A percentile compares a stretch with the other conserved stretches of the same genome.
phyloP scores from a whole-genome alignment of 1,140 invertebrate genomes.

The Micrasema minimum region DNA sequence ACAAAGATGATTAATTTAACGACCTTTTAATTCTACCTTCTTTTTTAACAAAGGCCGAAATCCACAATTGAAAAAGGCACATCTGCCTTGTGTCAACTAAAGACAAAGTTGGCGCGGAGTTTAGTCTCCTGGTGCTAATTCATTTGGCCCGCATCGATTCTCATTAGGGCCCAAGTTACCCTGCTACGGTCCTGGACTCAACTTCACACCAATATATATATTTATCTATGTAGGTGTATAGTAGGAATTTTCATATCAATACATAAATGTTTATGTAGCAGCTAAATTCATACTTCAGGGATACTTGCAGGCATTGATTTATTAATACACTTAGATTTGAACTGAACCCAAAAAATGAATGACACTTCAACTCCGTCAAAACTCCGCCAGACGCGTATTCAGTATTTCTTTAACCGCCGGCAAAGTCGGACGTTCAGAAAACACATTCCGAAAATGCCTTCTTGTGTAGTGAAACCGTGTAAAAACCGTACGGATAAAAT shows the following conservation, averaged over 20 bases:
- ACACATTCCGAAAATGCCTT: no score
- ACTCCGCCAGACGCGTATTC: no score
- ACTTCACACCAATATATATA: neutral
- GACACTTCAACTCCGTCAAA: no score
- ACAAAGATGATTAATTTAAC: conserved; percentile 12
- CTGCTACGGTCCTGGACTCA: conserved; percentile 17
- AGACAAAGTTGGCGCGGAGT: conserved; percentile 22
- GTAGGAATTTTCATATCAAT: neutral
- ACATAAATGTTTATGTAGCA: no score
- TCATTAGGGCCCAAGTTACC: conserved; percentile 48
- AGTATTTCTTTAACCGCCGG: no score
- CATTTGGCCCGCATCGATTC: conserved; percentile 52
- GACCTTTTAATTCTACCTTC: conserved; percentile 1
- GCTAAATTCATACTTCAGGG: no score
- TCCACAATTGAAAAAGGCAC: conserved; percentile 16
- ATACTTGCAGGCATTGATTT: no score
- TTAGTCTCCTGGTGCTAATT: conserved; percentile 45
- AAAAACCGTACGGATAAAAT: no score
- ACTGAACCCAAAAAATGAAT: no score
- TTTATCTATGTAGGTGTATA: neutral
- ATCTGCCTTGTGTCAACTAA: conserved; percentile 32
- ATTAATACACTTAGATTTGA: no score
- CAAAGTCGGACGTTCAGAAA: no score
- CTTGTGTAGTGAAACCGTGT: no score
- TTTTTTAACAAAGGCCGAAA: neutral